Evolutionary conservation across 1,140 invertebrate genomes (phyloP).

Genomic region (Lordiphosa clarofinis): DNA sequence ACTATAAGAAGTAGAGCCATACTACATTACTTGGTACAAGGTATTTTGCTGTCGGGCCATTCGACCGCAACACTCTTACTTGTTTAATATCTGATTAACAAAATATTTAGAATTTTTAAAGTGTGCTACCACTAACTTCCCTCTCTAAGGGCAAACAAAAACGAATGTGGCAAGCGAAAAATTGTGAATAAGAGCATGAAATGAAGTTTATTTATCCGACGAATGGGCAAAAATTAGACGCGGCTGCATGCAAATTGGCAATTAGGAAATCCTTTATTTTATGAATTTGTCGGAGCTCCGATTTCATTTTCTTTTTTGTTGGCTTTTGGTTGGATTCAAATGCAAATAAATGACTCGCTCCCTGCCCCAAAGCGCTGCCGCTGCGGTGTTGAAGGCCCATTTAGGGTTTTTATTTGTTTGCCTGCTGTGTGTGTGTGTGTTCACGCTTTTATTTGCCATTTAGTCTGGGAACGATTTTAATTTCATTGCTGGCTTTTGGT

Average conservation of each 20-base stretch:
- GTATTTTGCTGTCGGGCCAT: no score
- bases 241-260: constrained; percentile 72
- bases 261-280: constrained; percentile 76
- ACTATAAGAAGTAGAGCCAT: no score
- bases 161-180: constrained; percentile 5
- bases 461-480: constrained; percentile 59
- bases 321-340: constrained; percentile 43
- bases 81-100: no score
- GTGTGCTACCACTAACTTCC: no score
- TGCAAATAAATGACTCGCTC: constrained; percentile 55
- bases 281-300: constrained; percentile 56
- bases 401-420: constrained; percentile 35
- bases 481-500: constrained; percentile 54
- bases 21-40: no score
- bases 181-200: constrained; percentile 32
- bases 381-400: constrained; percentile 48
- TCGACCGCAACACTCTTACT: no score
- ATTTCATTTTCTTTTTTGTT: constrained; percentile 57
- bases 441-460: constrained; percentile 59
- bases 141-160: no score
- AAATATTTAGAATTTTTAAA: no score
- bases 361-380: background rate
- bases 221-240: constrained; percentile 74
- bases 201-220: constrained; percentile 68
- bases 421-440: constrained; percentile 5